Evolutionary conservation across 2,113 vertebrate genomes (phyloP).

Genomic region (Python bivittatus): DNA sequence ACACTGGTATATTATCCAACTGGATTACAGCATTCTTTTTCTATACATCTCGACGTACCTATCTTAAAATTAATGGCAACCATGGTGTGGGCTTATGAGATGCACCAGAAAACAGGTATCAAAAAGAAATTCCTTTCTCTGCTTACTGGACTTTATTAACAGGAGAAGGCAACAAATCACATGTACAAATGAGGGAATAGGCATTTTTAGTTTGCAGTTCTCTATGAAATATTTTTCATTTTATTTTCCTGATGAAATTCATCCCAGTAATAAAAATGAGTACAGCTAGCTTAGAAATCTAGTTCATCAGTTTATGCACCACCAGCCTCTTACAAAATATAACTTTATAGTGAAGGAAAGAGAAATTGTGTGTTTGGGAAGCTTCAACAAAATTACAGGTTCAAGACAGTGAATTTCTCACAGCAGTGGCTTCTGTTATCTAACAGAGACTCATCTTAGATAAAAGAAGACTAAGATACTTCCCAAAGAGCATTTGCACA

Average conservation of each 20-base stretch:
- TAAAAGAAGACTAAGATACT: not conserved
- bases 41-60: not conserved
- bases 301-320: not conserved
- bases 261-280: accelerated
- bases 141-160: conserved; percentile 30
- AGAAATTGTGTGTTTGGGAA: not conserved
- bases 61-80: not conserved
- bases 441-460: too few species aligned
- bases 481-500: not conserved
- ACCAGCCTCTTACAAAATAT: not conserved
- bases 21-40: not conserved
- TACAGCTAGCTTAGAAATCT: not conserved
- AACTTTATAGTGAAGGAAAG: not conserved
- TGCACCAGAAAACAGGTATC: not conserved
- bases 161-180: not conserved
- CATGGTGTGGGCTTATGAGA: not conserved
- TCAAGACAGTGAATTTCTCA: not conserved
- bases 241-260: not conserved
- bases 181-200: not conserved
- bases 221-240: not conserved
- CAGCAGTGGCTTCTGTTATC: too few species aligned
- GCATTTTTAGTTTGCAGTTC: accelerated
- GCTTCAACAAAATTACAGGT: not conserved
- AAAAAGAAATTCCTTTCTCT: not conserved
- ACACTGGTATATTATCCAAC: not conserved